These are phyloP conservation scores for Aricia artaxerxes DNA, from an alignment of 2,888 invertebrate species.

Conservation along the genomic window DNA sequence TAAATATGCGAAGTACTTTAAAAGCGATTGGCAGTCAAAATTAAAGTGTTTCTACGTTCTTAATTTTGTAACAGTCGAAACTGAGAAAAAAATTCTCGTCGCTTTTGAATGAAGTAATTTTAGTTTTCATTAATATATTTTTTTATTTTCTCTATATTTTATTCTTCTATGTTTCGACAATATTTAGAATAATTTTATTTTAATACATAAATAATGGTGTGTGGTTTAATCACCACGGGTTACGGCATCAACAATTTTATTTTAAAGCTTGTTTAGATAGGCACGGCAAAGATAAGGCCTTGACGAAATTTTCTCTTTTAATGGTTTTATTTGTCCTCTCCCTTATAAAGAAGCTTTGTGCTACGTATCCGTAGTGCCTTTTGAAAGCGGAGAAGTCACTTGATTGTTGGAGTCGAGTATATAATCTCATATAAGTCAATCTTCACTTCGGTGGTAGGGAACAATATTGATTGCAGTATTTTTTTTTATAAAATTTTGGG, in stretches of 20 bases:
- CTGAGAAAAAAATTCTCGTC: not conserved
- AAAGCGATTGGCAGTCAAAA: constrained; percentile 5
- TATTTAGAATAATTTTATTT: not conserved
- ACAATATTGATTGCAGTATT: not conserved
- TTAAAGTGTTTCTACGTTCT: not conserved
- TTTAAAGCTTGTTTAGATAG: constrained; percentile 13
- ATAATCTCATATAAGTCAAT: not conserved
- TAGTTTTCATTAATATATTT: too few relatives aligned
- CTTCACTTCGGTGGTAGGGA: not conserved
- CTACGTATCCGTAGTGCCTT: not conserved
- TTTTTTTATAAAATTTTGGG: too few relatives aligned
- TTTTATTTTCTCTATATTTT: too few relatives aligned
- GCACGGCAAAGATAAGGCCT: not conserved
- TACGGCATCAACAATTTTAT: not conserved
- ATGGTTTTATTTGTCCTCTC: constrained; percentile 6
- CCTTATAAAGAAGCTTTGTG: not conserved
- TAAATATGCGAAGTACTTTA: constrained; percentile 9
- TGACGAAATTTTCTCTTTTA: not conserved
- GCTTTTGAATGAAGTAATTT: not conserved
- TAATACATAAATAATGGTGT: not conserved
- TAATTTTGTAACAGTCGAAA: not conserved
- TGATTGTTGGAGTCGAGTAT: not conserved
- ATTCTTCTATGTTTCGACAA: not conserved
- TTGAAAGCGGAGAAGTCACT: not conserved
- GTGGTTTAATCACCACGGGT: not conserved